phyloP scores from a whole-genome alignment of 2,888 invertebrate species.

The Leptinotarsa rubiginosa region DNA sequence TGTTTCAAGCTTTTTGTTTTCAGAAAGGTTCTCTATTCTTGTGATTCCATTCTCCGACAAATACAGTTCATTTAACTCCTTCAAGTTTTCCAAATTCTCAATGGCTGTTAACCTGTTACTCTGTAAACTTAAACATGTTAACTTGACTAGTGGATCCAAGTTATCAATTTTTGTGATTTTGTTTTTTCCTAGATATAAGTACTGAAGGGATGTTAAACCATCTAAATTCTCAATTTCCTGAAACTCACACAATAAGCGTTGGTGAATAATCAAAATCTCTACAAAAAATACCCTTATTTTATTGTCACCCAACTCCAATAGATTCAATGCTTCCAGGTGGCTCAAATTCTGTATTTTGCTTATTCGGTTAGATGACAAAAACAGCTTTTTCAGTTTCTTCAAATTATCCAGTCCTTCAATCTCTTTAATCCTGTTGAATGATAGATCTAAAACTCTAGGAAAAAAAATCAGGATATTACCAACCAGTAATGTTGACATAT shows the following conservation, averaged over 20 bases:
- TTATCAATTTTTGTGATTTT: conserved; percentile 91
- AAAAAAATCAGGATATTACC: conserved; percentile 56
- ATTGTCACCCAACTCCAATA: conserved; percentile 96
- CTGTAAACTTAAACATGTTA: conserved; percentile 88
- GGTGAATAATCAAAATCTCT: conserved; percentile 19
- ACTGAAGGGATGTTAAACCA: conserved; percentile 78
- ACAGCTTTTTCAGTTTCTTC: conserved; percentile 83
- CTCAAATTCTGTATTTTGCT: conserved; percentile 87
- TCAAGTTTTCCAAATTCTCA: conserved; percentile 83
- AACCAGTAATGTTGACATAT: conserved; percentile 26
- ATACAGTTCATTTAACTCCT: conserved; percentile 87
- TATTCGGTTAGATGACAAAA: conserved; percentile 91
- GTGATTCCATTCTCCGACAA: conserved; percentile 93
- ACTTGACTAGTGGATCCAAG: conserved; percentile 76
- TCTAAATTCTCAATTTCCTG: conserved; percentile 90
- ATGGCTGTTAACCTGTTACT: conserved; percentile 90
- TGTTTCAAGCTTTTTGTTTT: conserved; percentile 80
- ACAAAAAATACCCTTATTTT: conserved; percentile 76
- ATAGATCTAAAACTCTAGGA: conserved; percentile 87
- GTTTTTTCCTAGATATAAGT: conserved; percentile 93
- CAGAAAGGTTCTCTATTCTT: conserved; percentile 80
- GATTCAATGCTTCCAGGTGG: conserved; percentile 80
- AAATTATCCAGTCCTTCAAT: conserved; percentile 86
- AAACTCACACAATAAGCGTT: conserved; percentile 45
- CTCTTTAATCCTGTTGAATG: conserved; percentile 92